These are phyloP conservation scores for Leucopternis melanops DNA, from an alignment of 2,113 vertebrate genomes.

Conservation along the genomic window DNA sequence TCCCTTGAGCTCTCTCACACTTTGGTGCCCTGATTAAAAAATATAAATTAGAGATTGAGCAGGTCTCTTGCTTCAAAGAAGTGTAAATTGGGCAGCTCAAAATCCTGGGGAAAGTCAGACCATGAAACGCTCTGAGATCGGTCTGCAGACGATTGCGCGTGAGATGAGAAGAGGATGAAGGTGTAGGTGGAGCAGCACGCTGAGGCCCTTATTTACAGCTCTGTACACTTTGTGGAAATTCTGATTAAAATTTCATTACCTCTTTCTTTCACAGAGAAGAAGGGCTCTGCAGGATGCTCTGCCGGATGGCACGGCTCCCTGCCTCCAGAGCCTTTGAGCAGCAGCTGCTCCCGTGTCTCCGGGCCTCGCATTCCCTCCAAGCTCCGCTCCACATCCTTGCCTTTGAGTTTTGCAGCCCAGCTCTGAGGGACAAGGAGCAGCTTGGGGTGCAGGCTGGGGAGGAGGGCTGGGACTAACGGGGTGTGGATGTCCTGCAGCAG, in stretches of 20 bases:
- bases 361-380: neutral
- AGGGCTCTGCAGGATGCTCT: neutral
- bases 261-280: neutral
- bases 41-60: constrained; percentile 40
- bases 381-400: neutral
- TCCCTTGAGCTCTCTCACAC: constrained; percentile 15
- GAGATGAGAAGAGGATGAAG: neutral
- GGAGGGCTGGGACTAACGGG: neutral
- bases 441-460: neutral
- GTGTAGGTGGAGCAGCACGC: neutral
- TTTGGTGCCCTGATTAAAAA: constrained; percentile 55
- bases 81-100: neutral
- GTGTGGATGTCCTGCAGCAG: neutral
- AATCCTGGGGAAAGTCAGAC: neutral
- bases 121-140: neutral
- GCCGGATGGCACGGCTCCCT: neutral
- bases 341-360: neutral
- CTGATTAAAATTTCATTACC: neutral
- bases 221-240: neutral
- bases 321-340: neutral
- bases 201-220: neutral
- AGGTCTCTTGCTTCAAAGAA: neutral
- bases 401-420: neutral
- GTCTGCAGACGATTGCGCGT: fast-evolving
- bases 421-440: neutral